These are phyloP conservation scores for Styela clava DNA, from an alignment of 23 tunicate genomes.

Conservation along the genomic window DNA sequence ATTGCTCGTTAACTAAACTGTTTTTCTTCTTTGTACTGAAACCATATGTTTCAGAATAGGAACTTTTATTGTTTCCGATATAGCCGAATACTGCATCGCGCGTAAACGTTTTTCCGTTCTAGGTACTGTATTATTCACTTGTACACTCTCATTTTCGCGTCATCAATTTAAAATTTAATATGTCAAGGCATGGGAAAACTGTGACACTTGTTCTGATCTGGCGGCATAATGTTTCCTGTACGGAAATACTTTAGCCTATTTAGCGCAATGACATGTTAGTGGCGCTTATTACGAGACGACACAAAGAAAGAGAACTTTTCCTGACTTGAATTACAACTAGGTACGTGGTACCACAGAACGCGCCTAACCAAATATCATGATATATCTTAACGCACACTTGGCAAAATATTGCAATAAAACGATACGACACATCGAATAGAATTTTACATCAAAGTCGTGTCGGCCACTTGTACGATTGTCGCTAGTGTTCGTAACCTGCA, in stretches of 20 bases:
- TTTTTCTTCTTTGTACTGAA: too few species aligned
- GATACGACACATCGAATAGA: too few species aligned
- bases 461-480: too few species aligned
- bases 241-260: constrained; percentile 1
- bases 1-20: too few species aligned
- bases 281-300: neutral
- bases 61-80: constrained; percentile 23
- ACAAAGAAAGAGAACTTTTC: neutral
- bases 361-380: neutral
- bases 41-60: neutral
- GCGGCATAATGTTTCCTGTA: constrained; percentile 6
- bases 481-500: too few species aligned
- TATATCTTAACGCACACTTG: neutral
- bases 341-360: neutral
- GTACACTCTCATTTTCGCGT: neutral
- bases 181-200: neutral
- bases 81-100: neutral
- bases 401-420: too few species aligned
- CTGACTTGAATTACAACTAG: neutral
- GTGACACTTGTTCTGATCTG: constrained; percentile 4
- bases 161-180: neutral
- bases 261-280: neutral
- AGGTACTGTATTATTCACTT: neutral
- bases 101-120: neutral
- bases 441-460: too few species aligned